phyloP scores from a whole-genome alignment of 2,797 vertebrate species.

The Furcifer pardalis region DNA sequence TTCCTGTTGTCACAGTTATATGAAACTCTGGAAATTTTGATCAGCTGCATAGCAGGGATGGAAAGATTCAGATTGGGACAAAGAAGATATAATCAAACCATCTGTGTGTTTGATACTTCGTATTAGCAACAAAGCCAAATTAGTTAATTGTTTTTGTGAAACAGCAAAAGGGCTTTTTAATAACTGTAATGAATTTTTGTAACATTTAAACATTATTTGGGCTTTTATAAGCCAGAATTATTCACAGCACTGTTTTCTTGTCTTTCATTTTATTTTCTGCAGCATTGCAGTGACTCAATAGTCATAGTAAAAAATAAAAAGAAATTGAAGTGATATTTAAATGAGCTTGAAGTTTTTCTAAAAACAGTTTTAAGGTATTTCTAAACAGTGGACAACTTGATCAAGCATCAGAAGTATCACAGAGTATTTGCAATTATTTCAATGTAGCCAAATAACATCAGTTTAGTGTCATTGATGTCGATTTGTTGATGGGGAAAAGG shows the following conservation, averaged over 20 bases:
- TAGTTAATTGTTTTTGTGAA: neutral
- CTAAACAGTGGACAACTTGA: too few relatives aligned
- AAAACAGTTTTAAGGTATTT: neutral
- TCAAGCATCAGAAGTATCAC: neutral
- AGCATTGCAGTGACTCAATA: neutral
- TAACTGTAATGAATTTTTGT: neutral
- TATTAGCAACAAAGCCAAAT: neutral
- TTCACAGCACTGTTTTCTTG: neutral
- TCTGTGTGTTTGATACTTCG: neutral
- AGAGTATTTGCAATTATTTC: neutral
- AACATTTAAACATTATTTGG: neutral
- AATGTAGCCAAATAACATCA: neutral
- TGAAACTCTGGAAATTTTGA: neutral
- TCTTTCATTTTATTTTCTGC: neutral
- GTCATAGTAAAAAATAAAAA: neutral
- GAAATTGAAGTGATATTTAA: neutral
- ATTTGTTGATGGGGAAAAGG: neutral
- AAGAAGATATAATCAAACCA: neutral
- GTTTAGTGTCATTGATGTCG: neutral
- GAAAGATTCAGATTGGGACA: neutral
- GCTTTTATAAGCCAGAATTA: neutral
- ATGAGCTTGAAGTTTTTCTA: neutral
- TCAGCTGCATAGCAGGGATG: neutral
- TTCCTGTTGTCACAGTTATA: neutral
- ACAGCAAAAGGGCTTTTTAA: neutral